Evolutionary conservation across 2,113 vertebrate species (phyloP), one percentile per base, ranked within the genome.

Genomic region (Cairina moschata): DNA sequence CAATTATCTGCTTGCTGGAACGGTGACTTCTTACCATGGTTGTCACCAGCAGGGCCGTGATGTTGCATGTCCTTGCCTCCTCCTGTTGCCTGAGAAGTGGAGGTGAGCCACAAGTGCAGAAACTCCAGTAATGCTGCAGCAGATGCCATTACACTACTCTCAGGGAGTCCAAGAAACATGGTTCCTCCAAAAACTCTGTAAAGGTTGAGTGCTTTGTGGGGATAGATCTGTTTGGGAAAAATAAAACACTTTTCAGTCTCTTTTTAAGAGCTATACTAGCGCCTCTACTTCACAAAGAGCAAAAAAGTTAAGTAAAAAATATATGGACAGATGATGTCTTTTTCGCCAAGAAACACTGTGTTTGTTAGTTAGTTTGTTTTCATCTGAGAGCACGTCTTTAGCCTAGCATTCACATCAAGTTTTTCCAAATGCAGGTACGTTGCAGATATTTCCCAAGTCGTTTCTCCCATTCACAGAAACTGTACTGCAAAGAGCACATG

Each of bases 141-240:
- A 69, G 48, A 29, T 69, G 6, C 34, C 58, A 8, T 20, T 71
- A 0, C 12, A 9, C 2, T 36, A 38, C 6, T 42, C 15, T 21
- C 11, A 11, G 12, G 14, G 29, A 83, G 6, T 26, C 34, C 44
- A 48, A 44, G 67, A 65, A 73, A 66, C 0, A 0, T 3, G 1
- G 10, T 12, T 59, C 9, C 22, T 77, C 55, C 7, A 36, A 46
- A 36, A 87, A 16, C 26, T 52, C 25, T 3, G 13, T 69, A 25
- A 26, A 74, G 26, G 2, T 25, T 81, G 23, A 44, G 5, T 74
- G 31, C 34, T 50, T 34, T 17, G 4, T 69, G 17, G 46, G 38
- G 26, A 17, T 7, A 23, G 36, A 26, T 54, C 78, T 80, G 14
- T 29, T 10, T 28, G 20, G n/a, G 25, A 32, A 46, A 86, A 88